phyloP scores from a whole-genome alignment of 2,888 invertebrate species.

The Drosophila fulvimacula region DNA sequence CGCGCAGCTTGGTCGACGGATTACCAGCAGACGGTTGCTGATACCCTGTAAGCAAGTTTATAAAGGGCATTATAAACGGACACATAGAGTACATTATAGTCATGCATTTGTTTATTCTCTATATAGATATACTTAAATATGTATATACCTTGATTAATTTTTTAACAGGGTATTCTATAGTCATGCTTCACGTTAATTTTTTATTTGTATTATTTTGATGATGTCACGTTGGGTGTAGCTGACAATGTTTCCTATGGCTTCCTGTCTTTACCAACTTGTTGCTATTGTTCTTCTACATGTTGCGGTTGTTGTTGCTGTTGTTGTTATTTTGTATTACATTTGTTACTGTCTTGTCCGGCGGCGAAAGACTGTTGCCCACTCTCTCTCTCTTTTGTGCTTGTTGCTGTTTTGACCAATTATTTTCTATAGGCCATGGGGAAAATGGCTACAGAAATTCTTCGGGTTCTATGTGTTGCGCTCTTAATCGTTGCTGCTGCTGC shows the following conservation, averaged over 20 bases:
- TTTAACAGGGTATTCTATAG: slow-evolving; percentile 12
- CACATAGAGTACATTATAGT: slow-evolving; percentile 7
- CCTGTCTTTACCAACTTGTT: slow-evolving; percentile 61
- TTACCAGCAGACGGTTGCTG: slow-evolving; percentile 8
- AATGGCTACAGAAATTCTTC: slow-evolving; percentile 34
- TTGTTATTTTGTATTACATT: slow-evolving; percentile 55
- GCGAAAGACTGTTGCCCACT: slow-evolving; percentile 41
- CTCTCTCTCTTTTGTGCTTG: background rate
- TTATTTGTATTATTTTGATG: slow-evolving; percentile 41
- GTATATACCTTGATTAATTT: background rate
- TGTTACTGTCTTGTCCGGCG: slow-evolving; percentile 61
- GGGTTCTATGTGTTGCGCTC: slow-evolving; percentile 14
- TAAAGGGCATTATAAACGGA: background rate
- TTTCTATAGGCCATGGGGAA: slow-evolving; percentile 34
- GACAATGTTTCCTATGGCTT: slow-evolving; percentile 56
- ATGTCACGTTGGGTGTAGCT: slow-evolving; percentile 56
- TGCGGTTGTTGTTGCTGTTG: slow-evolving; percentile 27
- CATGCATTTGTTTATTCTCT: background rate
- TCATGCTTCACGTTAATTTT: background rate
- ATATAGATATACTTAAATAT: background rate
- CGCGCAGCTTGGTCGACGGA: slow-evolving; percentile 2
- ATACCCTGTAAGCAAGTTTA: slow-evolving; percentile 18
- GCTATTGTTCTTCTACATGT: slow-evolving; percentile 33
- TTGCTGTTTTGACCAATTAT: slow-evolving; percentile 54
- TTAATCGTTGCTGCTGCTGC: slow-evolving; percentile 11